These are phyloP conservation scores for Marmota monax DNA, from an alignment of 2,113 vertebrate species.

Conservation along the genomic window DNA sequence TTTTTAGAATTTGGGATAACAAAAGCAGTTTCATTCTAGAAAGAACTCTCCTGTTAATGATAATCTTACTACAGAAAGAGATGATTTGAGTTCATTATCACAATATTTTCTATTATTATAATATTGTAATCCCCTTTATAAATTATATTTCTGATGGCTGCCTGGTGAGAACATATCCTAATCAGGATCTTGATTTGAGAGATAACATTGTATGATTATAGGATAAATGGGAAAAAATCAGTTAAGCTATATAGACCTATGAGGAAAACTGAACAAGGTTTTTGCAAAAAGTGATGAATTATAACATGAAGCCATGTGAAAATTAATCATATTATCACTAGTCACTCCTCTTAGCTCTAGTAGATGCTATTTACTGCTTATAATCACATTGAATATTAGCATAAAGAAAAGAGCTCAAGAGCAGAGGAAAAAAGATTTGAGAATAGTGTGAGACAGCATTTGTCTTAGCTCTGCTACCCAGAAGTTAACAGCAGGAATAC, in stretches of 20 bases:
- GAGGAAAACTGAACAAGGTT: not conserved
- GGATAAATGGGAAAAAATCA: slow-evolving; percentile 30
- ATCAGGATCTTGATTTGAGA: not conserved
- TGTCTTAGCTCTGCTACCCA: too few relatives aligned
- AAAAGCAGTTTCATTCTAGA: not conserved
- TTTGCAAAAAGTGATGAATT: slow-evolving; percentile 21
- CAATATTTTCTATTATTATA: not conserved
- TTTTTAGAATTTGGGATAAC: not conserved
- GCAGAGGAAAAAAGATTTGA: too few relatives aligned
- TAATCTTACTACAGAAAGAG: not conserved
- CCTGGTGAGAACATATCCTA: not conserved
- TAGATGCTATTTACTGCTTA: not conserved
- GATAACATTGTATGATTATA: not conserved
- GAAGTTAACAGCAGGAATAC: too few relatives aligned
- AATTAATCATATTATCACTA: not conserved
- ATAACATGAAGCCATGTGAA: not conserved
- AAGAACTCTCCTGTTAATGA: not conserved
- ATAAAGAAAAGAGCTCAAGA: slow-evolving; percentile 16
- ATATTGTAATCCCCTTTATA: not conserved
- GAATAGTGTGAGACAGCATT: too few relatives aligned
- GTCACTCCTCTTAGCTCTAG: not conserved
- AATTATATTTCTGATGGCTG: not conserved
- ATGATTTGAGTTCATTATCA: not conserved
- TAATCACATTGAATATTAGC: not conserved
- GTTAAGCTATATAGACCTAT: not conserved